Conservation (phyloP, 1,140 invertebrate species). For the Drosophila obscura region DNA sequence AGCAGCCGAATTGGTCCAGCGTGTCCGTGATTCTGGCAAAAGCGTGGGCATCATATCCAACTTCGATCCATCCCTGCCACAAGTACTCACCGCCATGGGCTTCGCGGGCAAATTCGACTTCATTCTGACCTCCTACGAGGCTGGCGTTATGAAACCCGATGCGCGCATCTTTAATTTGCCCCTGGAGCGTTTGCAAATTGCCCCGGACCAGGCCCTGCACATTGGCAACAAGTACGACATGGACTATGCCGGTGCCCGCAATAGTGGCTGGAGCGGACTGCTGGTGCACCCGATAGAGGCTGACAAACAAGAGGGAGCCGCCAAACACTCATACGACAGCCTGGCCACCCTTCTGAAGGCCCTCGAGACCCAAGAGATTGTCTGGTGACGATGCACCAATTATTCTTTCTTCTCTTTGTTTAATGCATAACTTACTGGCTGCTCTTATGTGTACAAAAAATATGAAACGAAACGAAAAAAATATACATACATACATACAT, state of each 20-base stretch:
- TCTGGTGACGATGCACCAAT: constrained; percentile 42
- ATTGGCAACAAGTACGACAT: constrained; percentile 90
- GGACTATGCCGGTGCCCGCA: constrained; percentile 91
- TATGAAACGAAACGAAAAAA: too few species aligned
- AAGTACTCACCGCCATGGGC: constrained; percentile 62
- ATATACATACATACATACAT: too few species aligned
- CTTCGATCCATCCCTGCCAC: constrained; percentile 68
- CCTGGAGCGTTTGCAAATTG: constrained; percentile 59
- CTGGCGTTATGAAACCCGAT: constrained; percentile 70
- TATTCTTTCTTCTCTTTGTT: constrained; percentile 7
- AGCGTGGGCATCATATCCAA: constrained; percentile 79
- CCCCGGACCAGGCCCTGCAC: constrained; percentile 89
- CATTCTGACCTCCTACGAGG: constrained; percentile 76
- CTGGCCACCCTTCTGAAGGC: constrained; percentile 46
- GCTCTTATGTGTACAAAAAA: too few species aligned
- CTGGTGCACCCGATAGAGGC: constrained; percentile 35
- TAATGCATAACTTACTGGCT: too few species aligned
- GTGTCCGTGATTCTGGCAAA: constrained; percentile 54
- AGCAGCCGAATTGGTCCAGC: constrained; percentile 57
- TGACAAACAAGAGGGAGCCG: not conserved
- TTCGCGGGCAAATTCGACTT: constrained; percentile 70
- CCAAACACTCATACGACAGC: constrained; percentile 45
- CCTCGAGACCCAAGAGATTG: constrained; percentile 48
- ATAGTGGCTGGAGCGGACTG: constrained; percentile 90
- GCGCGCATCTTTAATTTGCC: constrained; percentile 62